Evolutionary conservation across 2,888 invertebrate species (phyloP), one percentile per base, ranked within the genome.

Genomic region (Drosophila acutilabella): DNA sequence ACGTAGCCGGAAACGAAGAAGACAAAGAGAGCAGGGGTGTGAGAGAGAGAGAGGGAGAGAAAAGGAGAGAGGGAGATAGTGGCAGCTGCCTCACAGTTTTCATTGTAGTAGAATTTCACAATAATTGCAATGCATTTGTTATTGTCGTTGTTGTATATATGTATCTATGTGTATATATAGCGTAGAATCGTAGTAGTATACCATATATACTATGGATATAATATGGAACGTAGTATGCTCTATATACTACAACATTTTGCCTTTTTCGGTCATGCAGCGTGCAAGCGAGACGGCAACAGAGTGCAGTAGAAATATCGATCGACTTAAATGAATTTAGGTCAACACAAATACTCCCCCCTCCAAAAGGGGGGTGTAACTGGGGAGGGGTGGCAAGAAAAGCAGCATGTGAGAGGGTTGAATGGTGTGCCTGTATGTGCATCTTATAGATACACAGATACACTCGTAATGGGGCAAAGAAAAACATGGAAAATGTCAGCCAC

Each of bases 251-350:
- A 36, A 83, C 74, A 52, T 20, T 62, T 71, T 71, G 75, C 74
- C 74, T 74, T 87, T 88, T 84, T 78, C 74, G 84, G 81, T 78
- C 81, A 78, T 72, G 77, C 73, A 60, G 68, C 62, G 47, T 56
- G 64, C 62, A 47, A 73, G 58, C 48, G 64, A 64, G 68, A 54
- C 38, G 69, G 59, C 58, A 53, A 67, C 47, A 67, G 26, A 62
- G 67, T 79, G 80, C 74, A 79, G 71, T 67, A 64, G 48, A 65
- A 89, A 81, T 87, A 85, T 85, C 85, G 85, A 85, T 85, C 85
- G 85, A 88, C 79, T 88, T 81, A 85, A 85, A 89, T 87, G 88
- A 81, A 89, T 85, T 89, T 85, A 74, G 85, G 85, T 85, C 85
- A 89, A 64, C 44, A 57, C 70, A 70, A 52, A 36, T 30, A 36